Percentiles rank a stretch among this genome's conserved stretches.
phyloP scores from a whole-genome alignment of 2,797 vertebrate genomes.

The Botia almorhae region DNA sequence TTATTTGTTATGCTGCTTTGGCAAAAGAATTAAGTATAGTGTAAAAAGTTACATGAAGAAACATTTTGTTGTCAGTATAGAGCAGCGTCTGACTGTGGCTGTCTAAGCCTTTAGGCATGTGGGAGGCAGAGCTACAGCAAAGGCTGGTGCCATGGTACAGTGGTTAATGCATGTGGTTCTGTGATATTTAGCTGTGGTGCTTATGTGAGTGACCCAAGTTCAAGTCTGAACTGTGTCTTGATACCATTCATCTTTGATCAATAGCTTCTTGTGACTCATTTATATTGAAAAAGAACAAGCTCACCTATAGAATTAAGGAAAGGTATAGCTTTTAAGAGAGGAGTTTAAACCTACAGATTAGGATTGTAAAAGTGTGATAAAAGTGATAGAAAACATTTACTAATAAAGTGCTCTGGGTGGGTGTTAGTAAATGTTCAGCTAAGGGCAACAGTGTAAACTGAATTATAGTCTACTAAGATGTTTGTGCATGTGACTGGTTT shows the following conservation, averaged over 20 bases:
- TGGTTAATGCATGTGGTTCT: neutral
- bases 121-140: neutral
- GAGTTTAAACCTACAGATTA: conserved; percentile 6
- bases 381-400: neutral
- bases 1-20: conserved; percentile 58
- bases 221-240: neutral
- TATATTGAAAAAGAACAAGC: neutral
- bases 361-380: neutral
- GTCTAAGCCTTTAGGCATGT: neutral
- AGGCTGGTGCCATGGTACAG: too few species aligned
- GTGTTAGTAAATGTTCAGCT: neutral
- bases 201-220: neutral
- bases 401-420: conserved; percentile 1
- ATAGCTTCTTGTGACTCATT: neutral
- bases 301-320: neutral
- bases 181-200: neutral
- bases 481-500: neutral
- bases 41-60: conserved; percentile 36
- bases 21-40: conserved; percentile 48
- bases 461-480: conserved; percentile 12
- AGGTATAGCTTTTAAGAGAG: neutral
- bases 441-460: neutral
- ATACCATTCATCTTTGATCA: too few species aligned
- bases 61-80: neutral
- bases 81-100: neutral